Evolutionary conservation across 30 jellyfish, hydroid and myxozoan genomes (phyloP).

Genomic region (Clytia hemisphaerica): DNA sequence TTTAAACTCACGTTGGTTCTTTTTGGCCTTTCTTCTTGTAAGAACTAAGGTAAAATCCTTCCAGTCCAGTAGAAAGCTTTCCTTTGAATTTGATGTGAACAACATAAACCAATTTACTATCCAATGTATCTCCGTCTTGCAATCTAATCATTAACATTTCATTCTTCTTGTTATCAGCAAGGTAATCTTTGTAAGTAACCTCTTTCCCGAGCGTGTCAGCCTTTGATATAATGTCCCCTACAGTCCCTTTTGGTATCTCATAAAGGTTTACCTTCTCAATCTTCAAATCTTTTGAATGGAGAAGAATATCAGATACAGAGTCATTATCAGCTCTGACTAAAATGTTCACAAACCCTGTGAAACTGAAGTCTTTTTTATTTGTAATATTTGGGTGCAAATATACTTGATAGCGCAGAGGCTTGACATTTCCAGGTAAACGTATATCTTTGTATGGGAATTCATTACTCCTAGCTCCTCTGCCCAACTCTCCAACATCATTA

Average conservation of each 20-base stretch:
- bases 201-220: background rate
- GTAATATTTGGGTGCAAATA: slow-evolving; percentile 90
- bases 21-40: slow-evolving; percentile 83
- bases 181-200: background rate
- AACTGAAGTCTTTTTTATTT: slow-evolving; percentile 40
- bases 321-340: slow-evolving; percentile 40
- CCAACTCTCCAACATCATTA: slow-evolving; percentile 8
- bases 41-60: slow-evolving; percentile 84
- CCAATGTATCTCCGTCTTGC: slow-evolving; percentile 12
- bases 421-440: slow-evolving; percentile 63
- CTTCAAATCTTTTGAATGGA: slow-evolving; percentile 55
- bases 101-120: slow-evolving; percentile 41
- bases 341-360: slow-evolving; percentile 64
- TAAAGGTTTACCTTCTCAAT: slow-evolving; percentile 19
- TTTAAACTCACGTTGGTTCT: too few species aligned
- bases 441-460: slow-evolving; percentile 50
- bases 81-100: slow-evolving; percentile 62
- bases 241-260: background rate
- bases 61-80: slow-evolving; percentile 52
- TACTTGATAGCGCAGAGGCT: slow-evolving; percentile 54
- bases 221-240: background rate
- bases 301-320: slow-evolving; percentile 40
- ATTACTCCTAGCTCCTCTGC: slow-evolving; percentile 31
- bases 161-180: slow-evolving; percentile 30
- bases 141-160: slow-evolving; percentile 46